These are phyloP conservation scores for Puffinus mauretanicus DNA, from an alignment of 2,113 vertebrate genomes.

Conservation along the genomic window DNA sequence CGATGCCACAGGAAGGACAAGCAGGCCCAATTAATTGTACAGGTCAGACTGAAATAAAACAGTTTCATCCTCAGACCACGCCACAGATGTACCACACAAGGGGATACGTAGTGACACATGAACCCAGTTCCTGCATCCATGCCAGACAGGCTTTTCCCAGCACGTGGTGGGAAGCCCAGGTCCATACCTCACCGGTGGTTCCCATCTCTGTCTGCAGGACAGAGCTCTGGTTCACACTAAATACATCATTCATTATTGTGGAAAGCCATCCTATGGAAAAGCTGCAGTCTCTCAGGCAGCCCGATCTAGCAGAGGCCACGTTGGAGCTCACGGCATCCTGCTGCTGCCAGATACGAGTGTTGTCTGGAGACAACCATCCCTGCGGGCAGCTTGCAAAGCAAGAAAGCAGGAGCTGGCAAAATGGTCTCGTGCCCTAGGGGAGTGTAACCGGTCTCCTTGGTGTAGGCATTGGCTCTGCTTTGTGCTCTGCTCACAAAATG, in stretches of 20 bases:
- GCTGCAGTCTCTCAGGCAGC: background rate
- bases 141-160: background rate
- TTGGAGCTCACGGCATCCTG: background rate
- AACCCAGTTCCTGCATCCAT: fast-evolving
- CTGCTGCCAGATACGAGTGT: background rate
- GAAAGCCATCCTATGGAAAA: background rate
- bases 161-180: background rate
- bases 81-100: background rate
- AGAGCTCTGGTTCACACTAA: background rate
- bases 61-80: background rate
- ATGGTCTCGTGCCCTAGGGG: background rate
- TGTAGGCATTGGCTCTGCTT: background rate
- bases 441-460: background rate
- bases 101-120: background rate
- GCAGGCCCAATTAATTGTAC: background rate
- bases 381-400: fast-evolving
- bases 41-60: background rate
- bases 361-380: background rate
- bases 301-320: fast-evolving
- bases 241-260: background rate
- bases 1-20: background rate
- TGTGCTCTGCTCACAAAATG: background rate
- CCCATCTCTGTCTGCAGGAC: background rate
- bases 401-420: background rate
- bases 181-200: background rate